phyloP scores from a whole-genome alignment of 2,888 invertebrate genomes.

The Eledona agricola region DNA sequence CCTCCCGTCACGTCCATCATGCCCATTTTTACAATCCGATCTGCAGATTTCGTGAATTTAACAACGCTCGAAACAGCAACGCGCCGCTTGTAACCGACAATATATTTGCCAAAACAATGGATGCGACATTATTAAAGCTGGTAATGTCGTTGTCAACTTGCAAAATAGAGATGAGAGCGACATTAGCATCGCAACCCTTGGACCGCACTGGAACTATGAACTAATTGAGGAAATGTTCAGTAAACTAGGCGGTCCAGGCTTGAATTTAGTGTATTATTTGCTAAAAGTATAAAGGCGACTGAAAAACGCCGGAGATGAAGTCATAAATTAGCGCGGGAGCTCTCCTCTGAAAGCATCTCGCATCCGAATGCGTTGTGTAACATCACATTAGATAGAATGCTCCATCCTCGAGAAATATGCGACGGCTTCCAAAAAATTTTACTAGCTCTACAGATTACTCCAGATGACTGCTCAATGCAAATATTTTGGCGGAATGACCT shows the following conservation, averaged over 20 bases:
- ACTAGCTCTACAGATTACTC: no score
- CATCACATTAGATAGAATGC: conserved; percentile 8
- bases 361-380: conserved; percentile 17
- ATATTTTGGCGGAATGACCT: no score
- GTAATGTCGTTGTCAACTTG: conserved; percentile 41
- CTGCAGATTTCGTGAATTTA: conserved; percentile 35
- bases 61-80: conserved; percentile 36
- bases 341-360: conserved; percentile 19
- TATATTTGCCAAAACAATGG: conserved; percentile 41
- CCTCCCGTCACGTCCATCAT: conserved; percentile 20
- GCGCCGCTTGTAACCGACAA: conserved; percentile 37
- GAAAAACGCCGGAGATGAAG: conserved; percentile 28
- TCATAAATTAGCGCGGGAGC: conserved; percentile 16
- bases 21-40: conserved; percentile 28
- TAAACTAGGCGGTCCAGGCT: conserved; percentile 13
- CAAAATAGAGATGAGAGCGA: conserved; percentile 37
- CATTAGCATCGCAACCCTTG: conserved; percentile 35
- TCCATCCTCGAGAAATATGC: not conserved
- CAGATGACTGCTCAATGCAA: no score
- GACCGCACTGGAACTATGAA: conserved; percentile 34
- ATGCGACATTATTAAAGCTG: conserved; percentile 41
- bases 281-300: conserved; percentile 25
- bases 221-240: conserved; percentile 38
- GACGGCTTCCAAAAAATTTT: not conserved
- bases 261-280: conserved; percentile 30